These are phyloP conservation scores for Torymus aiolomorphi DNA, from an alignment of 2,888 invertebrate genomes.

Conservation along the genomic window DNA sequence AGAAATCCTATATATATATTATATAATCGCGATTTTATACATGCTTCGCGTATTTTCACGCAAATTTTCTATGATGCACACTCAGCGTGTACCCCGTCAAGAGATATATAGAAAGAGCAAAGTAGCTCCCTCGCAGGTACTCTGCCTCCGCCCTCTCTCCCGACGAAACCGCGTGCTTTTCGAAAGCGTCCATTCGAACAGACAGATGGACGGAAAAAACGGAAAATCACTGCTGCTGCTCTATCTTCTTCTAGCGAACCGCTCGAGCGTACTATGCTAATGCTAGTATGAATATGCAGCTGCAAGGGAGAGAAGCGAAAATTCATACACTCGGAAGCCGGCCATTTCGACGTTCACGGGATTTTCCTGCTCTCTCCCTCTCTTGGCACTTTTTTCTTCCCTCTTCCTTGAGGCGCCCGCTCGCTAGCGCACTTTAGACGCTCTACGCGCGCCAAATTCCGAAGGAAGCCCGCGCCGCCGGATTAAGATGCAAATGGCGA, in stretches of 20 bases:
- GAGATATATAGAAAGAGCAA: too few species aligned
- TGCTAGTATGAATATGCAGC: conserved; percentile 52
- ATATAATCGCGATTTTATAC: too few species aligned
- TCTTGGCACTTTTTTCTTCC: too few species aligned
- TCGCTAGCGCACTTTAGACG: neutral
- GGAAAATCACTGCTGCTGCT: conserved; percentile 9
- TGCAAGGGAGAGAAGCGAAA: conserved; percentile 30
- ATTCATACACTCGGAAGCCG: conserved; percentile 39
- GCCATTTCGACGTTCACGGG: conserved; percentile 23
- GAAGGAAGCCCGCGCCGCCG: conserved; percentile 1
- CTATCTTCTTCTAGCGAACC: neutral
- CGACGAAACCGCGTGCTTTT: neutral
- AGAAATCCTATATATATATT: too few species aligned
- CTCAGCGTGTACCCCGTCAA: too few species aligned
- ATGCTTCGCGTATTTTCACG: too few species aligned
- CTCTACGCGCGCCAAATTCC: conserved; percentile 28
- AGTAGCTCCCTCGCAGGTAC: too few species aligned
- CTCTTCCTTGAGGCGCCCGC: neutral
- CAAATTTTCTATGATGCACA: too few species aligned
- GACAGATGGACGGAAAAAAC: conserved; percentile 27
- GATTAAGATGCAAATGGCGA: conserved; percentile 54
- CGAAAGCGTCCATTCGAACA: neutral
- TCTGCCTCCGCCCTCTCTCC: too few species aligned
- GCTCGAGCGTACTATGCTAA: conserved; percentile 45
- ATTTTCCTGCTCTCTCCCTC: conserved; percentile 16